These are phyloP conservation scores for Acronicta leporina DNA, from an alignment of 2,888 invertebrate species.

Conservation along the genomic window DNA sequence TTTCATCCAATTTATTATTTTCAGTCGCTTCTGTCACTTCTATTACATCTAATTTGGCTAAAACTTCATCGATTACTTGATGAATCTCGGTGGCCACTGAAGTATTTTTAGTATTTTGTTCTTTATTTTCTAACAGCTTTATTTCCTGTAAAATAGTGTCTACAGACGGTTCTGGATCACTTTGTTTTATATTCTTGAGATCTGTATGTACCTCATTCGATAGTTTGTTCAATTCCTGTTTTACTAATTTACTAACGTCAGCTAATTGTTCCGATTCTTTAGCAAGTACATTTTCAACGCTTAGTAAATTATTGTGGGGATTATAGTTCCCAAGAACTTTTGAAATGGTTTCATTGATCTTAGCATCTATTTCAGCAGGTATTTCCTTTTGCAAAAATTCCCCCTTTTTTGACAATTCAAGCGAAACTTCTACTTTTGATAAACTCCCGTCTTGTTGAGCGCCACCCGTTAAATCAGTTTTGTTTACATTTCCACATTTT, in stretches of 20 bases:
- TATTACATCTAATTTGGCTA: conserved; percentile 47
- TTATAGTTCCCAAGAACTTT: conserved; percentile 30
- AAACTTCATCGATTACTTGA: conserved; percentile 64
- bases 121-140: conserved; percentile 66
- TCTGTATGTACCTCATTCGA: conserved; percentile 63
- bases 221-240: conserved; percentile 68
- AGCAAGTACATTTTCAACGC: conserved; percentile 60
- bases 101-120: conserved; percentile 61
- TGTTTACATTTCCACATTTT: conserved; percentile 48
- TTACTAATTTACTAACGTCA: conserved; percentile 67
- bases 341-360: conserved; percentile 53
- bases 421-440: conserved; percentile 28
- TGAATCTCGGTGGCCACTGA: conserved; percentile 67
- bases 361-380: conserved; percentile 42
- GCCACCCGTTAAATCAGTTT: conserved; percentile 21
- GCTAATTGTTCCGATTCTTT: conserved; percentile 67
- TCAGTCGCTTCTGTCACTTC: conserved; percentile 56
- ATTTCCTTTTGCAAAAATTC: conserved; percentile 32
- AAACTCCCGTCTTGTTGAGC: conserved; percentile 10
- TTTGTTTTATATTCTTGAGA: conserved; percentile 51
- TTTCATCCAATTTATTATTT: conserved; percentile 63
- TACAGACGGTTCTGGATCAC: conserved; percentile 55
- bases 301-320: conserved; percentile 52
- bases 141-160: conserved; percentile 68
- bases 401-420: conserved; percentile 28